Evolutionary conservation across 2,797 vertebrate genomes (phyloP), one percentile per base, ranked within the genome.

Genomic region (Gorsachius magnificus): DNA sequence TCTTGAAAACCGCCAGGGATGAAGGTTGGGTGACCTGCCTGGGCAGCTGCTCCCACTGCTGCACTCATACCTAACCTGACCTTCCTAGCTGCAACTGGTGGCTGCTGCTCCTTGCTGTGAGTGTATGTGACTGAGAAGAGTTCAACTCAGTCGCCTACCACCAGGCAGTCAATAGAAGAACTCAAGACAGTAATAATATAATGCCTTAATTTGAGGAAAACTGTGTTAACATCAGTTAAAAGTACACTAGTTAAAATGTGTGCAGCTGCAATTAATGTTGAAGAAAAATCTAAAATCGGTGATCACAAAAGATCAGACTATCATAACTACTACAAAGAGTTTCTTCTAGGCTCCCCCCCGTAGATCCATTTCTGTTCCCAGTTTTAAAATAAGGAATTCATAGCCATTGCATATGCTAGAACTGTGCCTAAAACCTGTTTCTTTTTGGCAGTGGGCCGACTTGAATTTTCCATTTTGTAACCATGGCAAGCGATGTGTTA

Each of bases 381-480:
- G 0, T 85, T 79, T 83, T 71, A 91, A 87, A 84, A 43, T 36
- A 81, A 48, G 28, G 31, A 88, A 69, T 80, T 85, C 12, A 13
- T 63, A 65, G 46, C 63, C 22, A 53, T 76, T 17, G 25, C 17
- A 10, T 45, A 14, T 31, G 24, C 43, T 69, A 79, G 83, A 89
- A 56, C 24, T 33, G 26, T 46, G 26, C 28, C 86, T 92, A 43
- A 70, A 77, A 53, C 58, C 19, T 35, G 41, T 3, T 95, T 96
- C 91, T 35, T 97, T 83, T 94, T 92, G 89, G 66, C 97, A 99
- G 99, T 99, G 99, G 99, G 99, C 99, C 14, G 99, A 99, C 96
- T 90, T 98, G 93, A 97, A 98, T 95, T 99, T 99, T 96, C 99
- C 99, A 6, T 94, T 96, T 90, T 99, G 99, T 98, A 97, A 98